Percentiles rank a stretch among this genome's conserved stretches.
These are phyloP conservation scores for Apoda limacodes DNA, from an alignment of 2,888 invertebrate genomes.

Conservation along the genomic window DNA sequence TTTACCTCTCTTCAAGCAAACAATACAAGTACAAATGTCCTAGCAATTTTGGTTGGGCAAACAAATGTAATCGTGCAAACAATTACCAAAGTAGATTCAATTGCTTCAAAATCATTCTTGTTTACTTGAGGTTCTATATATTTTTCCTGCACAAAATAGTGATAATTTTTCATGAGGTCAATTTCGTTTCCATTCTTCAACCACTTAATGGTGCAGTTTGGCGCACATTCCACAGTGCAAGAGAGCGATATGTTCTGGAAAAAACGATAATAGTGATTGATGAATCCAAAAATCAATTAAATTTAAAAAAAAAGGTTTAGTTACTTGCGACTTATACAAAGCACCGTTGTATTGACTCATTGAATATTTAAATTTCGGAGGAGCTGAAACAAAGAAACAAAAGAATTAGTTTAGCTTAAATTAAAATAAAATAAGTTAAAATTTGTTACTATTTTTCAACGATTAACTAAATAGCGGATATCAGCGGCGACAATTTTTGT, in stretches of 20 bases:
- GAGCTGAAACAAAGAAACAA: conserved; percentile 77
- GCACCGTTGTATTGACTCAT: conserved; percentile 86
- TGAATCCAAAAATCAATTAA: not conserved
- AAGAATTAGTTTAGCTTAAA: no score
- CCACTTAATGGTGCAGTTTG: conserved; percentile 88
- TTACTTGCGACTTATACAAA: conserved; percentile 75
- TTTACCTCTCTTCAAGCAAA: no score
- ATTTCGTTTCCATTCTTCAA: conserved; percentile 81
- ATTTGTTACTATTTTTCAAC: no score
- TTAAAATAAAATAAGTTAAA: no score
- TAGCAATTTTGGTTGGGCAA: no score
- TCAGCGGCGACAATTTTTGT: no score
- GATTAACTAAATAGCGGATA: no score
- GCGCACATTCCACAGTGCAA: conserved; percentile 91
- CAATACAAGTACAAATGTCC: no score
- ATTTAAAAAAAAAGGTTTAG: conserved; percentile 10
- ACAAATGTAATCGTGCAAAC: no score
- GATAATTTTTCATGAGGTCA: conserved; percentile 68
- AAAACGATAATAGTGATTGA: not conserved
- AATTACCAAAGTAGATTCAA: conserved; percentile 84
- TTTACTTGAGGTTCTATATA: conserved; percentile 79
- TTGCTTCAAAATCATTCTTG: conserved; percentile 89
- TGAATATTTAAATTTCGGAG: conserved; percentile 88
- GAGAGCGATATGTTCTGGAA: conserved; percentile 78
- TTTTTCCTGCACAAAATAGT: conserved; percentile 77